A percentile compares a stretch with the other conserved stretches of the same genome.
phyloP scores from a whole-genome alignment of 2,888 invertebrate species.

The Cetonia aurata region DNA sequence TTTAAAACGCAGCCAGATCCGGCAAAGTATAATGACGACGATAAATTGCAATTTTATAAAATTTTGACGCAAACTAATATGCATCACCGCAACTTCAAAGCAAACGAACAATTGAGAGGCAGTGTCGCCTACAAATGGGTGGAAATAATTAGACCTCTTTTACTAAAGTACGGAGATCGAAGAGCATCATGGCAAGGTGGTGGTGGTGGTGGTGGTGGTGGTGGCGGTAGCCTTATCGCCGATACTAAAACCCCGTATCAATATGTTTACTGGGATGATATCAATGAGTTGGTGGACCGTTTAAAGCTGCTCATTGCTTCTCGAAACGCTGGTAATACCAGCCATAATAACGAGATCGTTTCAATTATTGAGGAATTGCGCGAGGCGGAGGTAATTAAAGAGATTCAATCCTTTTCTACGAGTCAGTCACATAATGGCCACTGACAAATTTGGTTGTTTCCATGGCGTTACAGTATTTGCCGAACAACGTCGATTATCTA shows the following conservation, averaged over 20 bases:
- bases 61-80: constrained; percentile 27
- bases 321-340: constrained; percentile 30
- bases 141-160: constrained; percentile 24
- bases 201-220: background rate
- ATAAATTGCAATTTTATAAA: constrained; percentile 37
- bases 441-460: no score
- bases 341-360: constrained; percentile 40
- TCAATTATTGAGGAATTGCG: constrained; percentile 35
- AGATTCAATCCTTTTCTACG: no score
- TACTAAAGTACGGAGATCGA: background rate
- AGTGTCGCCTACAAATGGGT: constrained; percentile 8
- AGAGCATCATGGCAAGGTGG: no score
- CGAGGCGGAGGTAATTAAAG: background rate
- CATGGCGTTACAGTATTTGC: no score
- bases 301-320: constrained; percentile 35
- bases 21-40: constrained; percentile 31
- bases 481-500: no score
- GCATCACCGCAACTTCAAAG: constrained; percentile 5
- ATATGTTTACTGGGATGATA: constrained; percentile 41
- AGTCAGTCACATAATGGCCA: no score
- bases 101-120: constrained; percentile 5
- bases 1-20: constrained; percentile 40
- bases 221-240: background rate
- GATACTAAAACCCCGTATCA: constrained; percentile 10
- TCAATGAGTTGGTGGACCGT: constrained; percentile 41